Conservation (phyloP, 2,888 invertebrate genomes). For the Sphaerophoria taeniata region DNA sequence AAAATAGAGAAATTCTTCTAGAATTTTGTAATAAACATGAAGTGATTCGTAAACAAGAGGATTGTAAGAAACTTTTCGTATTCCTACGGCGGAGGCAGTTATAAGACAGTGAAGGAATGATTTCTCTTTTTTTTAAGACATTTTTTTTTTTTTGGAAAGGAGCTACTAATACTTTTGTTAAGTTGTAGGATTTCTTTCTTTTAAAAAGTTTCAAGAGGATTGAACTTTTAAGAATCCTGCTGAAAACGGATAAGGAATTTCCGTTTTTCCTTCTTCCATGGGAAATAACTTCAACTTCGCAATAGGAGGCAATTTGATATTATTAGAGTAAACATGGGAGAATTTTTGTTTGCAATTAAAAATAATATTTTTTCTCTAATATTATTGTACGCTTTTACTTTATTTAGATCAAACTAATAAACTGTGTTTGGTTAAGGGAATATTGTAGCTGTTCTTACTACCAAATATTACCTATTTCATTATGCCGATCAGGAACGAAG, state of each 20-base stretch:
- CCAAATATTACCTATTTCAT: too few species aligned
- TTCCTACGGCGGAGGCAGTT: neutral
- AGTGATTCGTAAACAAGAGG: slow-evolving; percentile 12
- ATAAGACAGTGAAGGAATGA: neutral
- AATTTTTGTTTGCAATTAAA: too few species aligned
- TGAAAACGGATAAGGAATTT: slow-evolving; percentile 8
- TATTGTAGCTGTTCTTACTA: too few species aligned
- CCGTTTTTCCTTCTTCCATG: neutral
- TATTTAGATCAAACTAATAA: too few species aligned
- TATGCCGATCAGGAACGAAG: too few species aligned
- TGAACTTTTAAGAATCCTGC: slow-evolving; percentile 6
- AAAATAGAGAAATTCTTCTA: slow-evolving; percentile 3
- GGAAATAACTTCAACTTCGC: too few species aligned
- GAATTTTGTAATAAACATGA: slow-evolving; percentile 16
- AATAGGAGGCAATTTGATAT: too few species aligned
- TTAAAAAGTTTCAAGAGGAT: slow-evolving; percentile 6
- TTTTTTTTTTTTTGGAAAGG: neutral
- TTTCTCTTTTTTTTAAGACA: neutral
- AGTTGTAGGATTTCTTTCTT: slow-evolving; percentile 11
- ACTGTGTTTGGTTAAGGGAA: too few species aligned
- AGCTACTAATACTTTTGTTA: neutral
- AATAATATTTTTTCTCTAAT: too few species aligned
- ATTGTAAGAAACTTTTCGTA: slow-evolving; percentile 19
- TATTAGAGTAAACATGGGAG: too few species aligned
- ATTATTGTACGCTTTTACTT: too few species aligned